Base-by-base conservation (phyloP, 2,113 vertebrate species). In the Cephalopholis sonnerati region DNA sequence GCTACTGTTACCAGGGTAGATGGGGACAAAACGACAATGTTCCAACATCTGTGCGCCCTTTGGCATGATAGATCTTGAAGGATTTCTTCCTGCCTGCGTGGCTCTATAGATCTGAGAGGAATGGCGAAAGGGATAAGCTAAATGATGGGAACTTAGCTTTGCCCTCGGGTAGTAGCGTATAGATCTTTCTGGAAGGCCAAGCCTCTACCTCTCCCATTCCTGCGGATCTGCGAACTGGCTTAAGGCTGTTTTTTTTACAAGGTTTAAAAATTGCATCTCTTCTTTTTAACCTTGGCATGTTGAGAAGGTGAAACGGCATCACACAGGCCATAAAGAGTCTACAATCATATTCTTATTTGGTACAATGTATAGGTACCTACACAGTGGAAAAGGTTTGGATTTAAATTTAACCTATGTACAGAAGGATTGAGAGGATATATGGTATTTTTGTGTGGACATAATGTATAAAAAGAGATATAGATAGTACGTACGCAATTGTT, bases 391-490 rank as follows among this genome's bases (percentile, higher is more conserved):
- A 17, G 20, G 25, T 57, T 59, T 51, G 44, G 66, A 73, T 53
- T 57, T 27, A 16, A 77, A 73, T 81, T 9, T 54, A 72, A 77
- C 12, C n/a, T 74, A 63, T 82, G 69, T 81, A 79, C 57, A 87
- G 32, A 25, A 25, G 81, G 61, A 64, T 8, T 39, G 15, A 80
- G 57, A 78, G 24, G 18, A 69, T 77, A 63, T 8, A 53, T 44
- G 70, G 48, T 89, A 79, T 85, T 85, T 91, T 89, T 89, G 54
- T 86, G 87, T 84, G 74, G 86, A 85, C 20, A 63, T 78, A 41
- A 82, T 86, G 79, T 90, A 74, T 79, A 81, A 70, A 88, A 83
- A 59, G 75, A 81, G 36, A 87, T 74, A 71, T 63, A 82, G 41
- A 81, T 65, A 57, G 44, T 73, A 64, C 82, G 78, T 66, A 85